Evolutionary conservation across 2,797 vertebrate genomes (phyloP), one percentile per base, ranked within the genome.

Genomic region (Caiman crocodilus): DNA sequence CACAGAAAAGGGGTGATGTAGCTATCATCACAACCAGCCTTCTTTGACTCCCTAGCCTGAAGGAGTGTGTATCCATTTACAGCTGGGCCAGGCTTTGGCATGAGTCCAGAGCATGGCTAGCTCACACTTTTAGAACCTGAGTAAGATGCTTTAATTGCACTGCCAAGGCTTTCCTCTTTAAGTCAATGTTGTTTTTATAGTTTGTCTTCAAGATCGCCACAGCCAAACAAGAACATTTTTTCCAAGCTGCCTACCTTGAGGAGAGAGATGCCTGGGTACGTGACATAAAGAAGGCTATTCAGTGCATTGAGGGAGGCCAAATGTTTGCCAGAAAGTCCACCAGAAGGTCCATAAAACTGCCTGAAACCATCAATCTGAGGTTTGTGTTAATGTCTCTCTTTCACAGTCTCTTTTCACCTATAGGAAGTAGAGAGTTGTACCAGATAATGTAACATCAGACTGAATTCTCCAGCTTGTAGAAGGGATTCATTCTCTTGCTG

Each of bases 241-340:
- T 99, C 94, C 99, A 99, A 97, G 99, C 99, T 8, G 98, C 99
- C 2, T 98, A 98, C 64, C 93, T 99, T 89, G 99, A 99, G 88
- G 99, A 99, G 94, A 98, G 98, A 96, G 99, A 99, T 93, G 85
- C 96, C 35, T 99, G 99, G 99, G 98, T 99, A 21, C 98, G 98
- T 90, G 99, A 99, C 93, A 98, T 99, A 93, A 99, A 98, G 97
- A 99, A 98, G 91, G 98, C 98, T 85, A 98, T 99, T 85, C 94
- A 94, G 57, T 98, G 97, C 92, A 96, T 99, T 69, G 97, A 99
- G 60, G 98, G 98, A 28, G 99, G 99, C 7, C 99, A 98, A 94
- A 98, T 83, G 82, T 99, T 99, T 97, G 98, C 99, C 79, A 98
- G 99, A 90, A 99, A 98, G 97, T 99, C 99, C 67, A 99, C 99